A percentile compares a stretch with the other conserved stretches of the same genome.
phyloP scores from a whole-genome alignment of 2,888 invertebrate species.

The Synanthedon andrenaeformis region DNA sequence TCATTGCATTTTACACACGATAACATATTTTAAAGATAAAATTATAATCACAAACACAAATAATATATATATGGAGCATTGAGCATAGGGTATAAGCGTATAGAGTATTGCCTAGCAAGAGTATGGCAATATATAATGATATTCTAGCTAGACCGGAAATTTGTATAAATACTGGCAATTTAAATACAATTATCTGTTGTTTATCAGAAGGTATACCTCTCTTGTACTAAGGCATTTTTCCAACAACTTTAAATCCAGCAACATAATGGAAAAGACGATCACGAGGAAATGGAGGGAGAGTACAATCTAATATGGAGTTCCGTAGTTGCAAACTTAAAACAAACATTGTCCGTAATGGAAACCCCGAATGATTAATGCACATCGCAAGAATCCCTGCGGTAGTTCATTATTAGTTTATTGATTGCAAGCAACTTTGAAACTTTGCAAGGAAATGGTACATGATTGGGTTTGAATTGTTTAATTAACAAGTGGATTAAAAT shows the following conservation, averaged over 20 bases:
- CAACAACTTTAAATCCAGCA: background rate
- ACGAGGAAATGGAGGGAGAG: slow-evolving; percentile 1
- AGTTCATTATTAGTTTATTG: slow-evolving; percentile 19
- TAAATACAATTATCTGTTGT: too few relatives aligned
- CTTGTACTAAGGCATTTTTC: too few relatives aligned
- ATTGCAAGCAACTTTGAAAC: slow-evolving; percentile 14
- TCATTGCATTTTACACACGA: too few relatives aligned
- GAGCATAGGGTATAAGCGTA: too few relatives aligned
- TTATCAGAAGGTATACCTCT: too few relatives aligned
- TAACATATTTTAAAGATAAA: too few relatives aligned
- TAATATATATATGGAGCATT: too few relatives aligned
- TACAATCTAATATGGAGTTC: slow-evolving; percentile 15
- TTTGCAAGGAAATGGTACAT: slow-evolving; percentile 7
- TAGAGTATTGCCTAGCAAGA: too few relatives aligned
- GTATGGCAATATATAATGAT: too few relatives aligned
- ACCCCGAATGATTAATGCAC: slow-evolving; percentile 31
- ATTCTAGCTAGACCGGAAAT: too few relatives aligned
- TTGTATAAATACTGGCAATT: too few relatives aligned
- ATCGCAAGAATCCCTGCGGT: slow-evolving; percentile 16
- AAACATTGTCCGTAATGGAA: slow-evolving; percentile 32
- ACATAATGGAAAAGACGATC: slow-evolving; percentile 3
- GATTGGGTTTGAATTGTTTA: slow-evolving; percentile 3
- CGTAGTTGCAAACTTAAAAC: slow-evolving; percentile 29
- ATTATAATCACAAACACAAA: too few relatives aligned
- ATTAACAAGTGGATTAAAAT: background rate